Conservation (phyloP, 2,113 vertebrate genomes). For the Ameiurus melas region DNA sequence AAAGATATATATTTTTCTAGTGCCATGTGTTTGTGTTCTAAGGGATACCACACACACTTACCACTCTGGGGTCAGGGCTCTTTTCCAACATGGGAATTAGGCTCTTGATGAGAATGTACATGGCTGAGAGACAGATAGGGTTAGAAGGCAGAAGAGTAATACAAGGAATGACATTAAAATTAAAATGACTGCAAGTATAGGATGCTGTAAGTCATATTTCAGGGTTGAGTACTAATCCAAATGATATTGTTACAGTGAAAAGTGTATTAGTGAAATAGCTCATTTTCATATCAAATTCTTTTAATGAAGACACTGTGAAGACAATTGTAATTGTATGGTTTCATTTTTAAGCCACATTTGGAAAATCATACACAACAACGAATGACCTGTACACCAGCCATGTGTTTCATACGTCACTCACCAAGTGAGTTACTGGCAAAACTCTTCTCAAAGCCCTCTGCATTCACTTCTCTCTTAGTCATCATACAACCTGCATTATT, state of each 20-base stretch:
- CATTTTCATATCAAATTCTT: neutral
- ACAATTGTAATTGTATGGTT: neutral
- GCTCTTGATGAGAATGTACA: constrained; percentile 76
- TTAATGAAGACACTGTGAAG: neutral
- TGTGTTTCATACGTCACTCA: constrained; percentile 55
- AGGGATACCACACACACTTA: constrained; percentile 55
- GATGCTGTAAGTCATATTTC: neutral
- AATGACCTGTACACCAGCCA: neutral
- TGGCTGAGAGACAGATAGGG: constrained; percentile 54
- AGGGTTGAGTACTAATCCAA: neutral
- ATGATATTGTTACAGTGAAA: constrained; percentile 19
- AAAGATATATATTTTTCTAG: neutral
- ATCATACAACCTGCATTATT: constrained; percentile 78
- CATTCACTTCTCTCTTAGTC: constrained; percentile 73
- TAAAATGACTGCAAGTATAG: neutral
- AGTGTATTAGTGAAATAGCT: neutral
- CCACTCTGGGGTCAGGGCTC: constrained; percentile 76
- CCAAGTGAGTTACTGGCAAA: constrained; percentile 76
- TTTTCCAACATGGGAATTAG: constrained; percentile 77
- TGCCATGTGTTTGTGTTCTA: neutral
- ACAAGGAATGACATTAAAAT: neutral
- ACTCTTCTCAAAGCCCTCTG: constrained; percentile 75
- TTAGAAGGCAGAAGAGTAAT: neutral
- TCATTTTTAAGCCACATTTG: neutral
- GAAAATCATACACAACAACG: neutral